These are phyloP conservation scores for Drosophila conformis DNA, from an alignment of 2,888 invertebrate genomes.

Conservation along the genomic window DNA sequence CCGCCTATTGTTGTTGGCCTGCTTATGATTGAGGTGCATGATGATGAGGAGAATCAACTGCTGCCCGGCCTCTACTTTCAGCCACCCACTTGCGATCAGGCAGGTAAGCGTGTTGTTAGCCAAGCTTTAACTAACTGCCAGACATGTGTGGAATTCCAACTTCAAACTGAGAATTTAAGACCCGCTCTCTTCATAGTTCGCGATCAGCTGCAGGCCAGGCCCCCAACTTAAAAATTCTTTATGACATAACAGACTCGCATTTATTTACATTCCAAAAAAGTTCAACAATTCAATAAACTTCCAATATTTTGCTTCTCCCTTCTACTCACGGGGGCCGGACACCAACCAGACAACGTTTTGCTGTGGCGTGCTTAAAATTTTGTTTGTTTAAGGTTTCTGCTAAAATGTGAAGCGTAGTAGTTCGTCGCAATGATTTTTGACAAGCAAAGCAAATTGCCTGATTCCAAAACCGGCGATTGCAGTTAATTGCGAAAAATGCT, in stretches of 20 bases:
- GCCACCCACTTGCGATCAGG: slow-evolving; percentile 85
- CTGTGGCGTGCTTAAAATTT: slow-evolving; percentile 9
- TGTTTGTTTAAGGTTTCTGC: slow-evolving; percentile 4
- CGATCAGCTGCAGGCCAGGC: slow-evolving; percentile 45
- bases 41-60: slow-evolving; percentile 83
- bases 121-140: slow-evolving; percentile 81
- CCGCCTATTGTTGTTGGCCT: slow-evolving; percentile 81
- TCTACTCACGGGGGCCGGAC: slow-evolving; percentile 57
- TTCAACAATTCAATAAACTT: slow-evolving; percentile 51
- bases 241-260: slow-evolving; percentile 42
- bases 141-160: slow-evolving; percentile 25
- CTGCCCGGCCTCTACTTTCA: slow-evolving; percentile 83
- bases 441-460: slow-evolving; percentile 56
- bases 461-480: slow-evolving; percentile 27
- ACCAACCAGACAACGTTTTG: slow-evolving; percentile 28
- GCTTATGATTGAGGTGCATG: slow-evolving; percentile 84
- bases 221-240: slow-evolving; percentile 29
- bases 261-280: slow-evolving; percentile 46
- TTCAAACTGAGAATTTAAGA: slow-evolving; percentile 12
- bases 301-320: slow-evolving; percentile 4
- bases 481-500: slow-evolving; percentile 41
- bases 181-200: slow-evolving; percentile 13
- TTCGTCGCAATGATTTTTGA: slow-evolving; percentile 34
- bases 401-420: slow-evolving; percentile 34
- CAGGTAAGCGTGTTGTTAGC: slow-evolving; percentile 85